Percentiles rank a stretch among this genome's conserved stretches.
phyloP scores from a whole-genome alignment of 2,888 invertebrate species.

The Drosophila paracracens region DNA sequence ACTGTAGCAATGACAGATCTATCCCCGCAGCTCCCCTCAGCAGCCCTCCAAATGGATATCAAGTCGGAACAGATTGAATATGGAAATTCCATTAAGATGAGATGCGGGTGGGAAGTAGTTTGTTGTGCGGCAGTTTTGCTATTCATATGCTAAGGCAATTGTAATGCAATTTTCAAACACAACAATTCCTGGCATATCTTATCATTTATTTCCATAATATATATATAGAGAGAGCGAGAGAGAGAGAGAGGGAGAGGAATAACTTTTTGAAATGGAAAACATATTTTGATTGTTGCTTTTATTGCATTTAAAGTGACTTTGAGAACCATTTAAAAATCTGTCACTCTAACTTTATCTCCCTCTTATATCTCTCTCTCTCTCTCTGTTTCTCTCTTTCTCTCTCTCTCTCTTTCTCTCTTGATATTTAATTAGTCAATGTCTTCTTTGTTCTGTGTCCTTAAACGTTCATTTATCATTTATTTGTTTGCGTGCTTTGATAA shows the following conservation, averaged over 20 bases:
- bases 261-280: neutral
- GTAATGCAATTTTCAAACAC: slow-evolving; percentile 40
- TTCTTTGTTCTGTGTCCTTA: neutral
- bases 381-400: neutral
- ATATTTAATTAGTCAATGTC: slow-evolving; percentile 4
- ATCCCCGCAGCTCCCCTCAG: neutral
- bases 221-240: neutral
- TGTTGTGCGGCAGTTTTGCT: neutral
- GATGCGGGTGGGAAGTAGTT: too few relatives aligned
- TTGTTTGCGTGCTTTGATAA: slow-evolving; percentile 2
- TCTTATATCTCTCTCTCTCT: too few relatives aligned
- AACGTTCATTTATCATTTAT: slow-evolving; percentile 8
- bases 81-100: slow-evolving; percentile 7
- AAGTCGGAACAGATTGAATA: slow-evolving; percentile 18
- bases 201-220: slow-evolving; percentile 5
- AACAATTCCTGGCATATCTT: slow-evolving; percentile 26
- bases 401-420: neutral
- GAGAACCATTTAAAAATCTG: neutral
- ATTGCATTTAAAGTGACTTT: slow-evolving; percentile 22
- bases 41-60: neutral
- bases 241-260: neutral
- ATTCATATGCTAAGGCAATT: slow-evolving; percentile 35
- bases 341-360: neutral
- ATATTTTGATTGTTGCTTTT: neutral
- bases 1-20: slow-evolving; percentile 14